These are phyloP conservation scores for Acleris holmiana DNA, from an alignment of 2,888 invertebrate species.

Conservation along the genomic window DNA sequence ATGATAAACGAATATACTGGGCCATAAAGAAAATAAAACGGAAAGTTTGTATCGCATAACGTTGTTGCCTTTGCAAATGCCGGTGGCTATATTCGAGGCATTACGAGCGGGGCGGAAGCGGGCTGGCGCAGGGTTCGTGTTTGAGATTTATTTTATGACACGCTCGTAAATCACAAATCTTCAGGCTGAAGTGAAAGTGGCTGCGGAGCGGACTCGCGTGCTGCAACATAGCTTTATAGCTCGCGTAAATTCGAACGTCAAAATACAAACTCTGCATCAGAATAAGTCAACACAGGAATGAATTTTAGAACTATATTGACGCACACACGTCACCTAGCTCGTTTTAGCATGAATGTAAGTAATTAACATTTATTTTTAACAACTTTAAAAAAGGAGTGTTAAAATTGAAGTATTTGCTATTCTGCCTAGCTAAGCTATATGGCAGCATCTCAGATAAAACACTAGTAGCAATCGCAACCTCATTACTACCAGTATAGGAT, in stretches of 20 bases:
- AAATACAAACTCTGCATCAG: neutral
- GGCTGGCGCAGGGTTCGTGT: conserved; percentile 43
- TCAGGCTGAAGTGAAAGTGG: conserved; percentile 39
- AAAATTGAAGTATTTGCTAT: too few species aligned
- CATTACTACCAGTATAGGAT: too few species aligned
- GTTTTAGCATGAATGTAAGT: too few species aligned
- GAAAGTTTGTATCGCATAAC: conserved; percentile 46
- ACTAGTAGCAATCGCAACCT: too few species aligned
- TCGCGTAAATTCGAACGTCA: neutral
- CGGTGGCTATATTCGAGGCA: conserved; percentile 42
- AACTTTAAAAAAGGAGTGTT: too few species aligned
- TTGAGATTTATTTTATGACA: conserved; percentile 50
- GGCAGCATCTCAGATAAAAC: too few species aligned
- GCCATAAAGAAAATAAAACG: conserved; percentile 44
- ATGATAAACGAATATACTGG: conserved; percentile 30
- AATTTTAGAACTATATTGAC: too few species aligned
- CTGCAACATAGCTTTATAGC: conserved; percentile 25
- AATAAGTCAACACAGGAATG: too few species aligned
- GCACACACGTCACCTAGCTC: too few species aligned
- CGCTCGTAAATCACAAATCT: conserved; percentile 48
- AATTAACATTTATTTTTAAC: too few species aligned
- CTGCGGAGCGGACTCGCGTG: conserved; percentile 23
- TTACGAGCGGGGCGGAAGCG: conserved; percentile 43
- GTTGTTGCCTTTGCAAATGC: conserved; percentile 46
- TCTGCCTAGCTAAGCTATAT: too few species aligned